Base-by-base conservation (phyloP, 2,797 vertebrate species). In the Trematomus bernacchii region DNA sequence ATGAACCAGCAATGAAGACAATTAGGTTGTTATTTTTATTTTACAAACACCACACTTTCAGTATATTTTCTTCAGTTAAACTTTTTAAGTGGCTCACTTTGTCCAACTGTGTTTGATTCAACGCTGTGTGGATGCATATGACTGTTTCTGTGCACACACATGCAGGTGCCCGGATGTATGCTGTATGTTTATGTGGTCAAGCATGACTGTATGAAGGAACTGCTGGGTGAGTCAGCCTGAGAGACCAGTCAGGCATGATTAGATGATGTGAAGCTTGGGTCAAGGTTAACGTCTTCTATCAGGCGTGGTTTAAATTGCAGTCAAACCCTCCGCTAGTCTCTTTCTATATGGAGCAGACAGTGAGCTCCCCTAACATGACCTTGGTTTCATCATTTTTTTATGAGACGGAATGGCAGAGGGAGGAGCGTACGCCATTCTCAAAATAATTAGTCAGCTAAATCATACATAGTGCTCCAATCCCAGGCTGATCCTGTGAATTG, bases 351-450 rank as follows among this genome's bases (percentile, higher is more conserved):
- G 47, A 73, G 60, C 10, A 79, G 65, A 80, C 67, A 76, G 62
- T 55, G 42, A 79, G 65, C 74, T 74, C 58, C 71, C 82, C 63
- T 73, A 61, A 90, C 61, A 51, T 89, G 85, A 91, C 87, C 91
- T 92, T 87, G 80, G 79, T 71, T 81, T 76, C 76, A 91, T 93
- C 73, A 21, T 93, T 93, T 86, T 92, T 88, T 91, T 73, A 93
- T 82, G 73, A 90, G 83, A 69, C 71, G 68, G 66, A 91, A 78
- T 80, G 46, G 67, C 63, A 77, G 65, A 66, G 74, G 65, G 62
- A 85, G 42, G 48, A 71, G 66, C 71, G 55, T 52, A 76, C 47
- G 19, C 53, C 72, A 73, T 74, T 80, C 50, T 33, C 12, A 23
- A 50, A 83, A 82, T 85, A 85, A 91, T 87, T 89, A 91, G 84